These are phyloP conservation scores for Riparia riparia DNA, from an alignment of 2,113 vertebrate species.

Conservation along the genomic window DNA sequence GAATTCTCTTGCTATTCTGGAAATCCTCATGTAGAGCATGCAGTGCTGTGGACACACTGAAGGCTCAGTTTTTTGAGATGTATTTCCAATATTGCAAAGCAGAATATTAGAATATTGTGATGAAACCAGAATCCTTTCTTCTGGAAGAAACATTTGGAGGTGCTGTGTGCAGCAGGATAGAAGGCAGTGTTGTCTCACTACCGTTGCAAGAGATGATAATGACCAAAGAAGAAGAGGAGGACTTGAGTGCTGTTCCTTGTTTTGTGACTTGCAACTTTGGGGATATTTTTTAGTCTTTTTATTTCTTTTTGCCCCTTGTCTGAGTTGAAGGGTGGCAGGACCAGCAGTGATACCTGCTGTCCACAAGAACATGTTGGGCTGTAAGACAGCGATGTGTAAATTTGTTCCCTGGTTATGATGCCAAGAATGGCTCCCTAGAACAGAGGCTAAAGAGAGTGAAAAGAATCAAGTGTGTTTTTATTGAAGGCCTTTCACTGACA, in stretches of 20 bases:
- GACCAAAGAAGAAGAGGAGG: not conserved
- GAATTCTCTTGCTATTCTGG: not conserved
- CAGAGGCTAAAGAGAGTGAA: not conserved
- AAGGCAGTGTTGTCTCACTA: not conserved
- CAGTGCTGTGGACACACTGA: not conserved
- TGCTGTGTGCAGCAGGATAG: not conserved
- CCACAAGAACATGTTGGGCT: not conserved
- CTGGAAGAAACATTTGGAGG: not conserved
- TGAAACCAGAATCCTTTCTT: not conserved
- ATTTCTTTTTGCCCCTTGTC: not conserved
- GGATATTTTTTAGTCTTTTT: not conserved
- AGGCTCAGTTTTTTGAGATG: not conserved
- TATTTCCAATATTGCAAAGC: not conserved
- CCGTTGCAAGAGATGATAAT: not conserved
- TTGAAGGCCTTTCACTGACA: not conserved
- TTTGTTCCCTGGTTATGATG: not conserved
- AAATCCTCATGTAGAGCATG: not conserved
- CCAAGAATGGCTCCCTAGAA: not conserved
- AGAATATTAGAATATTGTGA: not conserved
- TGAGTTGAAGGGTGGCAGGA: not conserved
- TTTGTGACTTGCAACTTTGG: not conserved
- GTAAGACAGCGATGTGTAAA: not conserved
- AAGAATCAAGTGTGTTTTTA: not conserved
- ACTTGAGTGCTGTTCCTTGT: not conserved
- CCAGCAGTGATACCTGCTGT: not conserved